Percentiles rank a stretch among this genome's conserved stretches.
Evolutionary conservation across 2,797 vertebrate genomes (phyloP).

Genomic region (Macropodus opercularis): DNA sequence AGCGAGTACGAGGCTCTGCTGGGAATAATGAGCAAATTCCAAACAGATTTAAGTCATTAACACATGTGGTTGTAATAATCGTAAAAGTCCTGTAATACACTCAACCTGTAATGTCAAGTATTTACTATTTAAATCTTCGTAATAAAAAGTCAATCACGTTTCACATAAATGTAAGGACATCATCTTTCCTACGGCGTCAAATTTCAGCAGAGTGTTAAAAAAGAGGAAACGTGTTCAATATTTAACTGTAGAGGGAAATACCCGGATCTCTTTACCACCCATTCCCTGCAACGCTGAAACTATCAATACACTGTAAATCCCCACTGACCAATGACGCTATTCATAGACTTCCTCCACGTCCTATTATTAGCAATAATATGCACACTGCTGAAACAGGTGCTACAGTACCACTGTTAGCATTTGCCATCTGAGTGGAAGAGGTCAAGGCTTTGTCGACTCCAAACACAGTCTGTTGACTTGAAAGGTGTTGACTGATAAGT

Average conservation of each 20-base stretch:
- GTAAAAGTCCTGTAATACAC: conserved; percentile 3
- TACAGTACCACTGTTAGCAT: conserved; percentile 55
- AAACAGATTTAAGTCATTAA: conserved; percentile 27
- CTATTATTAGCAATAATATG: conserved; percentile 65
- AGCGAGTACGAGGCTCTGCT: conserved; percentile 12
- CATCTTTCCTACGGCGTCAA: not conserved
- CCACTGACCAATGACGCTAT: conserved; percentile 42
- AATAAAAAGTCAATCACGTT: not conserved
- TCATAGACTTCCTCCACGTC: conserved; percentile 24
- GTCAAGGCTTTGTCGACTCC: conserved; percentile 57
- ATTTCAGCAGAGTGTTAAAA: not conserved
- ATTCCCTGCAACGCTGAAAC: conserved; percentile 50
- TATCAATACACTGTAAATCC: conserved; percentile 28
- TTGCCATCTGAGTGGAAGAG: conserved; percentile 54
- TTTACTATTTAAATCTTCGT: conserved; percentile 2
- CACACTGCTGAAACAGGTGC: conserved; percentile 70
- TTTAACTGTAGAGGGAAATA: conserved; percentile 46
- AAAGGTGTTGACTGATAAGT: conserved; percentile 64
- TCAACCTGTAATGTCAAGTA: conserved; percentile 6
- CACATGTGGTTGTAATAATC: conserved; percentile 19
- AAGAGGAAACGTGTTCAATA: conserved; percentile 41
- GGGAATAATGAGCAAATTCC: conserved; percentile 8
- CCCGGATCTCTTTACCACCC: conserved; percentile 26
- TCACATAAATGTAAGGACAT: not conserved
- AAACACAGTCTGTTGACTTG: conserved; percentile 56